Conservation (phyloP, 2,797 vertebrate genomes). For the Tympanoctomys barrerae region DNA sequence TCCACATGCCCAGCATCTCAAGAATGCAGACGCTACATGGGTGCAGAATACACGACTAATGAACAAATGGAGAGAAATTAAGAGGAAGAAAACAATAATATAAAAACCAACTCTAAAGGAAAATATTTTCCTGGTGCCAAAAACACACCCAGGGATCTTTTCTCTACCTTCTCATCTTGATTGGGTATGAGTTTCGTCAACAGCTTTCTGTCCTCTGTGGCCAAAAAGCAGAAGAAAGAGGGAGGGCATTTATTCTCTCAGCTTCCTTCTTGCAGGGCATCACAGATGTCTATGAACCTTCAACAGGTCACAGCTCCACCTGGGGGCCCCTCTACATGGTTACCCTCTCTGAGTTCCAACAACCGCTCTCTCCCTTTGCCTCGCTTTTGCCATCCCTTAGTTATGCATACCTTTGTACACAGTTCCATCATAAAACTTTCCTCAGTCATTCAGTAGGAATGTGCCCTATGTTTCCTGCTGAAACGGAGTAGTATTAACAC, state of each 20-base stretch:
- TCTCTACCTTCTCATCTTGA: not conserved
- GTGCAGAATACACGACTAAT: not conserved
- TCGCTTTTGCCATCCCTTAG: not conserved
- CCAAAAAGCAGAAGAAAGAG: not conserved
- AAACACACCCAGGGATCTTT: not conserved
- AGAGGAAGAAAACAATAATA: not conserved
- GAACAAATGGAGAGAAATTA: not conserved
- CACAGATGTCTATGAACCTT: not conserved
- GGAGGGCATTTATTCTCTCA: not conserved
- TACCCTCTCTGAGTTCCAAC: not conserved
- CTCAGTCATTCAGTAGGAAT: not conserved
- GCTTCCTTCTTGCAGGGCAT: not conserved
- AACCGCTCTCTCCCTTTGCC: no score
- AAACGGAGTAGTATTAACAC: not conserved
- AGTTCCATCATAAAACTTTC: not conserved
- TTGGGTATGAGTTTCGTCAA: not conserved
- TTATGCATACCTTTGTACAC: not conserved
- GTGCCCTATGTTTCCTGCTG: not conserved
- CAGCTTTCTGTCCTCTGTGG: not conserved
- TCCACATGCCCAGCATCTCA: not conserved
- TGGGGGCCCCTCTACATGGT: not conserved
- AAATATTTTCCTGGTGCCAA: not conserved
- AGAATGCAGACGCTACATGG: not conserved
- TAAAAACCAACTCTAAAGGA: constrained; percentile 13
- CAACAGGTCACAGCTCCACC: not conserved